These are phyloP conservation scores for Euphydryas editha DNA, from an alignment of 2,888 invertebrate species.

Conservation along the genomic window DNA sequence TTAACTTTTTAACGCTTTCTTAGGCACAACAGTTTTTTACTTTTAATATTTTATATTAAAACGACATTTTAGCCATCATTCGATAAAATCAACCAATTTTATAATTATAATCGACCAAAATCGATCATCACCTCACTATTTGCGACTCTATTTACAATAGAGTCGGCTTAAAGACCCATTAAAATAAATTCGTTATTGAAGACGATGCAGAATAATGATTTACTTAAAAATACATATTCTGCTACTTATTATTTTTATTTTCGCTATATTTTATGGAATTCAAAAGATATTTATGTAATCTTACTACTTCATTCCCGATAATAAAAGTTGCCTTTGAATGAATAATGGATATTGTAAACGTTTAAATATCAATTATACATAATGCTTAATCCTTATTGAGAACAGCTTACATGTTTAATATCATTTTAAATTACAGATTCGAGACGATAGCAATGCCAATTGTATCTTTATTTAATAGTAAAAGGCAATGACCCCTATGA, in stretches of 20 bases:
- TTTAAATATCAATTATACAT: slow-evolving; percentile 30
- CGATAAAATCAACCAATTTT: too few species aligned
- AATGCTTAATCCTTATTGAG: slow-evolving; percentile 26
- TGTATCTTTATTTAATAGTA: slow-evolving; percentile 59
- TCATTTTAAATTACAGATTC: slow-evolving; percentile 30
- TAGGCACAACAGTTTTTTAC: background rate
- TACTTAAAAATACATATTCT: background rate
- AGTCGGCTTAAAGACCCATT: background rate
- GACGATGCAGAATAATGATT: too few species aligned
- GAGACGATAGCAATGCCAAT: slow-evolving; percentile 44
- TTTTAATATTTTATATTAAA: background rate
- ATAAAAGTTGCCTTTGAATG: slow-evolving; percentile 5
- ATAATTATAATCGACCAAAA: too few species aligned
- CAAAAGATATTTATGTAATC: background rate
- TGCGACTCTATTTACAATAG: too few species aligned
- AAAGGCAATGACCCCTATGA: slow-evolving; percentile 72
- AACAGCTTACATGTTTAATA: slow-evolving; percentile 24
- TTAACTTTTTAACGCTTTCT: background rate
- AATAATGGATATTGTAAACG: slow-evolving; percentile 23
- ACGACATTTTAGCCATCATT: background rate
- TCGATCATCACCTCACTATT: too few species aligned
- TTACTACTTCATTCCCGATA: background rate
- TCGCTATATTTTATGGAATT: background rate
- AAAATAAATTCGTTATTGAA: too few species aligned
- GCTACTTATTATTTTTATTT: background rate